Percentiles rank a stretch among this genome's conserved stretches.
phyloP scores from a whole-genome alignment of 2,113 vertebrate genomes.

The Calyptomena viridis region DNA sequence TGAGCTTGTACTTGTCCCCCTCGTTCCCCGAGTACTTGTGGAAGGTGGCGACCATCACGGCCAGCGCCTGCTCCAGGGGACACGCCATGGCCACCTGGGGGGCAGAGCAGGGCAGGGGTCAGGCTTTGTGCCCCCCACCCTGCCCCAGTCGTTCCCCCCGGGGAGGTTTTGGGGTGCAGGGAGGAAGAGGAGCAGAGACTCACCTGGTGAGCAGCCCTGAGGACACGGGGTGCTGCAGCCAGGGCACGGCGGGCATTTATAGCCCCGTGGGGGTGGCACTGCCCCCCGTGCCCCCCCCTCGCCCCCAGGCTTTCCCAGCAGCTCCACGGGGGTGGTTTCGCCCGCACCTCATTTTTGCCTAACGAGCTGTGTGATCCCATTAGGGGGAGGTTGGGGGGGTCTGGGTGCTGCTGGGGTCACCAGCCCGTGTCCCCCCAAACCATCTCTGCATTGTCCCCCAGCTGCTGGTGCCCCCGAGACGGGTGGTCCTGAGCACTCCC shows the following conservation, averaged over 20 bases:
- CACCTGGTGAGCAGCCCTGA: background rate
- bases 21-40: slow-evolving; percentile 80
- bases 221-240: fast-evolving
- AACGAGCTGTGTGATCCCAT: background rate
- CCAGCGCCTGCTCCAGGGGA: slow-evolving; percentile 68
- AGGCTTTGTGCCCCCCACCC: fast-evolving
- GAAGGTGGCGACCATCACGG: slow-evolving; percentile 73
- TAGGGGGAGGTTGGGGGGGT: background rate
- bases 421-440: fast-evolving
- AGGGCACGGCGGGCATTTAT: background rate
- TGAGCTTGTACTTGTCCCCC: slow-evolving; percentile 72
- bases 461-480: background rate
- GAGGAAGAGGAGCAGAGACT: background rate
- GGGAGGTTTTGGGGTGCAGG: background rate
- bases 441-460: background rate
- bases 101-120: background rate
- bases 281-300: background rate
- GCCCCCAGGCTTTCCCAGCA: slow-evolving; percentile 12
- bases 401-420: background rate
- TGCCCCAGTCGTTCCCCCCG: fast-evolving
- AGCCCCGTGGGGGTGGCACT: background rate
- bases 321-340: fast-evolving
- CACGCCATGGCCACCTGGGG: slow-evolving; percentile 24
- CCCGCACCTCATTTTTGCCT: slow-evolving; percentile 34
- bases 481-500: fast-evolving